Evolutionary conservation across 1,140 invertebrate species (phyloP).

Genomic region (Drosophila sp.): DNA sequence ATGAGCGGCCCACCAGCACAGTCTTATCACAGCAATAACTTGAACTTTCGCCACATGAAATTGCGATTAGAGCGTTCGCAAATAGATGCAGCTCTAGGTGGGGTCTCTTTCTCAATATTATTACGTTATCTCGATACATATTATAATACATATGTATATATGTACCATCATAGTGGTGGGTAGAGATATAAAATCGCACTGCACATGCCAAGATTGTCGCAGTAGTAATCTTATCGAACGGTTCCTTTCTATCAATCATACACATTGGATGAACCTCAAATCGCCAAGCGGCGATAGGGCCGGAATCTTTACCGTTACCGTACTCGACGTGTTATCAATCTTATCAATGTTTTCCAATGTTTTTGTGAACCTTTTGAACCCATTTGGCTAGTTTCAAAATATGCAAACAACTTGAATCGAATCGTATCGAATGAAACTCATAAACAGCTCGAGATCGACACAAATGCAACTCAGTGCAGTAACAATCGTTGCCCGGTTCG

Average conservation of each 20-base stretch:
- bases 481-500: constrained; percentile 47
- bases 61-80: constrained; percentile 11
- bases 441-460: constrained; percentile 16
- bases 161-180: too few relatives aligned
- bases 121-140: not conserved
- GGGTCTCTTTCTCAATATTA: constrained; percentile 8
- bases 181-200: not conserved
- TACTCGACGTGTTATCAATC: constrained; percentile 5
- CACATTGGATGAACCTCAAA: constrained; percentile 25
- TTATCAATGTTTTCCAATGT: constrained; percentile 69
- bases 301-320: not conserved
- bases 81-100: constrained; percentile 10
- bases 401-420: constrained; percentile 31
- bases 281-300: constrained; percentile 49
- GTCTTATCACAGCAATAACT: constrained; percentile 6
- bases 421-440: constrained; percentile 3
- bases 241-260: constrained; percentile 18
- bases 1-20: not conserved
- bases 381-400: constrained; percentile 35
- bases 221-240: constrained; percentile 15
- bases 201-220: constrained; percentile 11
- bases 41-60: constrained; percentile 14
- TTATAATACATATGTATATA: not conserved
- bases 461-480: constrained; percentile 43
- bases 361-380: constrained; percentile 55